Conservation (phyloP, 2,888 invertebrate species). For the Embidobia sp. region DNA sequence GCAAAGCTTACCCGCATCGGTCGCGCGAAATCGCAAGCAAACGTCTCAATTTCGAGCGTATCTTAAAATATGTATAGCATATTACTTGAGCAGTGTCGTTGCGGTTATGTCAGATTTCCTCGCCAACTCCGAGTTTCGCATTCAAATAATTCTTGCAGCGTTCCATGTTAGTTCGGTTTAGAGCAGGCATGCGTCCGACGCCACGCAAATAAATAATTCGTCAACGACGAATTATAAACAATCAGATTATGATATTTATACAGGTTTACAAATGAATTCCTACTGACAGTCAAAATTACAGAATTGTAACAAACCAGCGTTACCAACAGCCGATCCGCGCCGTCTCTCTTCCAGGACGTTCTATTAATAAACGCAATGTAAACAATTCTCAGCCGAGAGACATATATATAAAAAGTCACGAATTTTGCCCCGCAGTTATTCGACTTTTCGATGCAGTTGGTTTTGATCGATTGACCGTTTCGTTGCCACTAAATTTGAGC, state of each 20-base stretch:
- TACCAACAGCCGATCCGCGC: constrained; percentile 35
- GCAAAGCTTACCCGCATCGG: no score
- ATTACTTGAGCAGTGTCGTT: constrained; percentile 46
- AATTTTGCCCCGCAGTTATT: no score
- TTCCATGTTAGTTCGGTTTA: constrained; percentile 13
- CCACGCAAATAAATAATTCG: constrained; percentile 20
- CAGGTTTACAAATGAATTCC: constrained; percentile 44
- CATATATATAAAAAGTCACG: no score
- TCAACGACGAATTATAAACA: constrained; percentile 33
- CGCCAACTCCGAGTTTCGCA: constrained; percentile 10
- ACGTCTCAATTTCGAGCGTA: constrained; percentile 6
- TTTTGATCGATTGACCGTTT: no score
- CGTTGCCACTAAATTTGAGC: no score
- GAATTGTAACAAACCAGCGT: constrained; percentile 48
- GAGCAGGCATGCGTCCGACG: not conserved
- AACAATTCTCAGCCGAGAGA: no score
- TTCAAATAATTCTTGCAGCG: constrained; percentile 15
- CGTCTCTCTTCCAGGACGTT: constrained; percentile 24
- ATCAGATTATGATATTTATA: constrained; percentile 47
- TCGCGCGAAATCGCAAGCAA: no score
- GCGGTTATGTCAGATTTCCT: constrained; percentile 59
- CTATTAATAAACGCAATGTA: constrained; percentile 28
- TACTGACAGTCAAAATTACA: constrained; percentile 57
- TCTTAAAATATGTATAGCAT: constrained; percentile 34
- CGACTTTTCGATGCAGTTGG: no score